Evolutionary conservation across 2,888 invertebrate genomes (phyloP).

Genomic region (Ennomos erosarius): DNA sequence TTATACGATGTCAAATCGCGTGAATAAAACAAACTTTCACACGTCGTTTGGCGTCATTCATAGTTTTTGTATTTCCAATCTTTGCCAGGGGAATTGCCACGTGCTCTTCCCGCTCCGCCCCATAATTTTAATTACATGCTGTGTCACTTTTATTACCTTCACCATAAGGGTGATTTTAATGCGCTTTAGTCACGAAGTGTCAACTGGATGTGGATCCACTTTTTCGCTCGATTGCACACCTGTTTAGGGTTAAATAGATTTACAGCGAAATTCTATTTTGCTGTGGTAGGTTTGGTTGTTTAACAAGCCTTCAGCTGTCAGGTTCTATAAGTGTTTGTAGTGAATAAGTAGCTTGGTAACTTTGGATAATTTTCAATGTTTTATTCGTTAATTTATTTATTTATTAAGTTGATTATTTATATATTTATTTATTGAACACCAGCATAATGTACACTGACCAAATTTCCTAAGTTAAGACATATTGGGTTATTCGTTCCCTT

Average conservation of each 20-base stretch:
- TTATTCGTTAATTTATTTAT: neutral
- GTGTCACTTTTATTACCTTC: slow-evolving; percentile 38
- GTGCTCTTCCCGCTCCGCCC: slow-evolving; percentile 52
- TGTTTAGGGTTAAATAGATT: slow-evolving; percentile 57
- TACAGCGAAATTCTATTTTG: slow-evolving; percentile 40
- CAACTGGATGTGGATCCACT: slow-evolving; percentile 69
- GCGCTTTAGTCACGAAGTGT: slow-evolving; percentile 72
- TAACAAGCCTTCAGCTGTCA: slow-evolving; percentile 30
- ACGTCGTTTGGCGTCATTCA: slow-evolving; percentile 50
- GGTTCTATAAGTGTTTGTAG: slow-evolving; percentile 30
- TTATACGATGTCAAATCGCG: slow-evolving; percentile 36
- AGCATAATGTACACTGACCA: no score
- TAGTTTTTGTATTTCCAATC: slow-evolving; percentile 56
- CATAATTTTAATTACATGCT: slow-evolving; percentile 37
- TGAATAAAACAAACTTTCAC: slow-evolving; percentile 49
- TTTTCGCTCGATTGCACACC: slow-evolving; percentile 76
- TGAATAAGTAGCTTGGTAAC: slow-evolving; percentile 9
- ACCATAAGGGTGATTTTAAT: slow-evolving; percentile 46
- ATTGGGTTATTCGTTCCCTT: no score
- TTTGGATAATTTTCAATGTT: slow-evolving; percentile 10
- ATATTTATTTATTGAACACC: no score
- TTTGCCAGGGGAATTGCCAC: slow-evolving; percentile 56
- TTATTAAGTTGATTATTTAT: no score
- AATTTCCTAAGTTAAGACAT: no score
- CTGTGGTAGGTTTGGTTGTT: slow-evolving; percentile 35